Conservation (phyloP, 2,888 invertebrate genomes). For the Nyleta sp. region DNA sequence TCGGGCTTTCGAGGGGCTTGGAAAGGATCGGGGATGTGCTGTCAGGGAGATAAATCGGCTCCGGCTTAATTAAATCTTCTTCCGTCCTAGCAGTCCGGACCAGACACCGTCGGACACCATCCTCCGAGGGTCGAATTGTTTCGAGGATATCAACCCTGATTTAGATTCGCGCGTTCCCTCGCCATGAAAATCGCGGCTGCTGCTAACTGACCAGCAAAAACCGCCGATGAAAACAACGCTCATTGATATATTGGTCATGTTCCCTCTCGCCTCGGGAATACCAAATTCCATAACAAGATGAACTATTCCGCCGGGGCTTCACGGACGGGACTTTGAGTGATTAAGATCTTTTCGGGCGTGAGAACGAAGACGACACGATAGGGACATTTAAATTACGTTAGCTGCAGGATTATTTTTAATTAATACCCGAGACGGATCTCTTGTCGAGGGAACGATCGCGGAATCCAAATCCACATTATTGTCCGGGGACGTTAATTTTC, state of each 20-base stretch:
- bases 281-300: constrained; percentile 45
- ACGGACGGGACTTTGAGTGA: constrained; percentile 33
- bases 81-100: constrained; percentile 77
- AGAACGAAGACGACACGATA: not conserved
- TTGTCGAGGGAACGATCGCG: too few species aligned
- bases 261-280: constrained; percentile 25
- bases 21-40: constrained; percentile 76
- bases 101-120: constrained; percentile 75
- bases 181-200: constrained; percentile 61
- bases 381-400: not conserved
- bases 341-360: constrained; percentile 30
- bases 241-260: constrained; percentile 51
- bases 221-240: constrained; percentile 46
- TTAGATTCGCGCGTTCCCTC: constrained; percentile 73
- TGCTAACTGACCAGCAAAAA: constrained; percentile 58
- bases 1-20: constrained; percentile 69
- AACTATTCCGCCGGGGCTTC: constrained; percentile 34
- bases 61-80: constrained; percentile 83
- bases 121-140: constrained; percentile 79
- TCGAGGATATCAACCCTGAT: constrained; percentile 80
- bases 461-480: too few species aligned
- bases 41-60: constrained; percentile 83
- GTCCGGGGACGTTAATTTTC: too few species aligned
- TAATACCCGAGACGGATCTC: too few species aligned
- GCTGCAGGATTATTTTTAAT: too few species aligned